Evolutionary conservation across 2,113 vertebrate species (phyloP), one percentile per base, ranked within the genome.

Genomic region (Pholis gunnellus): DNA sequence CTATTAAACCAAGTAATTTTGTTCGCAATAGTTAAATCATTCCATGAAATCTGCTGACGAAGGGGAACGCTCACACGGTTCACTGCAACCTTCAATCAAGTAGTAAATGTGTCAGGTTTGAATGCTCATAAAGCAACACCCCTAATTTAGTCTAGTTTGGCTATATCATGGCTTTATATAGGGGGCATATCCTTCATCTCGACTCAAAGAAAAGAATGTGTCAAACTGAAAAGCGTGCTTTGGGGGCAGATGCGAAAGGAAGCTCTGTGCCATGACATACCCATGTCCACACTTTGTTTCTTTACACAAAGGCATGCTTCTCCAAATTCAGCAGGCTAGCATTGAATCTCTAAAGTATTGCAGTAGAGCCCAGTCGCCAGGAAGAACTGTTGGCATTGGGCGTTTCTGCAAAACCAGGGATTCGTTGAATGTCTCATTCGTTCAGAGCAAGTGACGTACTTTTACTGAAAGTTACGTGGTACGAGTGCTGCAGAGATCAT

Each of bases 21-120:
- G 3, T 56, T 56, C 2, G 4, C 79, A 72, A 75, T 27, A 57
- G 40, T 44, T 77, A 75, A 87, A 84, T 83, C 56, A 29, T 40
- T 72, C 50, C 34, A 34, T 70, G 68, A 91, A 72, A 82, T 82
- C 34, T 75, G 83, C 85, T 89, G 82, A 87, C 31, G 4, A 76
- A 18, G 60, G 60, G 70, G 50, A 75, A 68, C 0, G 18, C 57
- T 80, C 15, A 31, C 87, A 72, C 50, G 57, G 46, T 56, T 81
- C 59, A 18, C 61, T 68, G 79, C 80, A 92, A 87, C 86, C 91
- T 85, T 87, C 78, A 93, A 89, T 91, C 88, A 90, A 70, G 85
- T 2, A 59, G 81, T 91, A 90, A 92, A 93, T 79, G 63, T 92
- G 91, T 93, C 92, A 92, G 72, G 50, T 81, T 10, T 78, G 86